Percentiles rank a stretch among this genome's conserved stretches.
phyloP scores from a whole-genome alignment of 2,113 vertebrate genomes.

The Neomonachus schauinslandi region DNA sequence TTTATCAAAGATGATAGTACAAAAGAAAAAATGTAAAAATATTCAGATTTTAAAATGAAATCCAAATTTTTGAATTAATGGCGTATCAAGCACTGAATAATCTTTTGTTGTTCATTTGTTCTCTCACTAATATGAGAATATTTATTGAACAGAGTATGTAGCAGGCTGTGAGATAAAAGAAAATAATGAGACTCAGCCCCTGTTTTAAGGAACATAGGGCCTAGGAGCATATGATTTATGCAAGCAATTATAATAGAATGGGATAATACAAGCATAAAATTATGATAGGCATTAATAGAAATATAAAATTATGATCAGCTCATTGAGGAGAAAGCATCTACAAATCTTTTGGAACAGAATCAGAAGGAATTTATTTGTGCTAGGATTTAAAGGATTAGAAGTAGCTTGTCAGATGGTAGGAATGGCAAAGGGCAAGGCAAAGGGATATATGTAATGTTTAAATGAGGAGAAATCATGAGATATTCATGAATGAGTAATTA shows the following conservation, averaged over 20 bases:
- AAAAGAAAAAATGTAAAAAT: constrained; percentile 7
- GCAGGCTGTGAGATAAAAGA: not conserved
- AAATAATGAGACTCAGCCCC: not conserved
- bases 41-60: constrained; percentile 41
- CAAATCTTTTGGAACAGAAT: not conserved
- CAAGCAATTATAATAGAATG: not conserved
- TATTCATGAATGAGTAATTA: not conserved
- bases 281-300: not conserved
- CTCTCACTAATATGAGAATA: constrained; percentile 20
- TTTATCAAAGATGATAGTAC: not conserved
- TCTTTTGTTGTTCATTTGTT: not conserved
- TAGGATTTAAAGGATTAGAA: not conserved
- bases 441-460: not conserved
- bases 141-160: not conserved
- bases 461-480: not conserved
- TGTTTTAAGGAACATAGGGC: not conserved
- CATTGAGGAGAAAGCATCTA: not conserved
- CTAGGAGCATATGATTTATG: not conserved
- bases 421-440: not conserved
- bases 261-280: not conserved
- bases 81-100: not conserved
- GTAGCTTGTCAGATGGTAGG: not conserved
- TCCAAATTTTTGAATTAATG: constrained; percentile 3
- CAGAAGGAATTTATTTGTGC: not conserved
- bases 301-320: not conserved